These are phyloP conservation scores for Campoplex capitator DNA, from an alignment of 2,888 invertebrate genomes.

Conservation along the genomic window DNA sequence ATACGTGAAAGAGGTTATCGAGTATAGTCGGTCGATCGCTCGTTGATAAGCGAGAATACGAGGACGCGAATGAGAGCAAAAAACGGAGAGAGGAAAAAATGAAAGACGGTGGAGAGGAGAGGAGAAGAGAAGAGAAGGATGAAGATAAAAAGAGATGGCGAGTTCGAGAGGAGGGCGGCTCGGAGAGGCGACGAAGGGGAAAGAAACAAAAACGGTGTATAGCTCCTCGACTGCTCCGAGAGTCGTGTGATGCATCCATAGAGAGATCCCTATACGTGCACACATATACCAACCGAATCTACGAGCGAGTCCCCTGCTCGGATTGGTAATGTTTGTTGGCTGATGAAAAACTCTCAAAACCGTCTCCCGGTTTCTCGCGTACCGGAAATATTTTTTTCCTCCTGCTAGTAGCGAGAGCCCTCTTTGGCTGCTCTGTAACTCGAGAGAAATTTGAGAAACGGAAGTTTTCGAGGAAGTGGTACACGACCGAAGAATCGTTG, in stretches of 20 bases:
- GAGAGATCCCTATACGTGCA: not conserved
- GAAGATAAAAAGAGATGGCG: constrained; percentile 8
- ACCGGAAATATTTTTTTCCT: constrained; percentile 57
- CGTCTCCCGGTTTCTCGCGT: not conserved
- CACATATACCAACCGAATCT: not conserved
- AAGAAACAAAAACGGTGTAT: constrained; percentile 16
- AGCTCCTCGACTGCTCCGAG: constrained; percentile 7
- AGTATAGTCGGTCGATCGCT: constrained; percentile 41
- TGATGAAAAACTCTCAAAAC: constrained; percentile 40
- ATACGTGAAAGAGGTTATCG: constrained; percentile 44
- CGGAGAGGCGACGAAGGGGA: not conserved
- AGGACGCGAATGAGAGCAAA: constrained; percentile 27
- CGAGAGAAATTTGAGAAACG: constrained; percentile 60
- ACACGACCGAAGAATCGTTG: constrained; percentile 9
- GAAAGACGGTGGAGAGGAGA: not conserved
- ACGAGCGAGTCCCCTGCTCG: not conserved
- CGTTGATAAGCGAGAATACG: constrained; percentile 17
- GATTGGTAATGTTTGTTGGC: constrained; percentile 25
- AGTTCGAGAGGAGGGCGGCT: constrained; percentile 7
- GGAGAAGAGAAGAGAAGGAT: not conserved
- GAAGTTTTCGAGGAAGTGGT: constrained; percentile 57
- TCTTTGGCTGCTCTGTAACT: constrained; percentile 36
- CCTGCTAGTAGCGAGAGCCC: not conserved
- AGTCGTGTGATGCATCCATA: not conserved
- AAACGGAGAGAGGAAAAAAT: constrained; percentile 15